Conservation (phyloP, 2,888 invertebrate species). For the Stenolophus ochropezus region DNA sequence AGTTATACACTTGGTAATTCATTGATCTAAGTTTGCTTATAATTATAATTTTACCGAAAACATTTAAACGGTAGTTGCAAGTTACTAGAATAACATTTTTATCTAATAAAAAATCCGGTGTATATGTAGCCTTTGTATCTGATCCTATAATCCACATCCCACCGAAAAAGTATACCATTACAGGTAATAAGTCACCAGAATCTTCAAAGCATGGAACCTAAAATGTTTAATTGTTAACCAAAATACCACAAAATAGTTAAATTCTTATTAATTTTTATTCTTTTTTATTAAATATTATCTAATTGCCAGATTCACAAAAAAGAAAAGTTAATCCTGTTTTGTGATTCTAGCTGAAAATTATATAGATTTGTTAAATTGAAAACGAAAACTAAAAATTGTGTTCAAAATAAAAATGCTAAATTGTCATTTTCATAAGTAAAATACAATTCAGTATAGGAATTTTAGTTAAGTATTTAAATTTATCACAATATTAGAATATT, state of each 20-base stretch:
- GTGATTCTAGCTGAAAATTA: too few relatives aligned
- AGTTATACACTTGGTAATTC: not conserved
- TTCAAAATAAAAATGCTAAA: too few relatives aligned
- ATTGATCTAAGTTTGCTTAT: not conserved
- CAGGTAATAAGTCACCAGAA: constrained; percentile 14
- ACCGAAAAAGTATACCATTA: constrained; percentile 41
- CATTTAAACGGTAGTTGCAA: constrained; percentile 37
- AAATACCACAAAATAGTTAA: too few relatives aligned
- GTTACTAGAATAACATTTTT: constrained; percentile 41
- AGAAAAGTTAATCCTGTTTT: too few relatives aligned
- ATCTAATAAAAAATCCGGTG: constrained; percentile 40
- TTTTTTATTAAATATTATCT: not conserved
- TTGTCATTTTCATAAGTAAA: too few relatives aligned
- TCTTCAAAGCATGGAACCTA: not conserved
- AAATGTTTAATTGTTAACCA: not conserved
- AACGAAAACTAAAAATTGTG: too few relatives aligned
- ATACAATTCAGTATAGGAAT: too few relatives aligned
- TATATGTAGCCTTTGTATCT: not conserved
- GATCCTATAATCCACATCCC: constrained; percentile 33
- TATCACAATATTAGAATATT: too few relatives aligned
- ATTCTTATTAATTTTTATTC: too few relatives aligned
- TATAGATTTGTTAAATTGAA: too few relatives aligned
- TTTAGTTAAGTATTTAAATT: too few relatives aligned
- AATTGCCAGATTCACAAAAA: too few relatives aligned
- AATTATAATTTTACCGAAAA: constrained; percentile 45